Conservation (phyloP, 2,113 vertebrate genomes). For the Alectura lathami region DNA sequence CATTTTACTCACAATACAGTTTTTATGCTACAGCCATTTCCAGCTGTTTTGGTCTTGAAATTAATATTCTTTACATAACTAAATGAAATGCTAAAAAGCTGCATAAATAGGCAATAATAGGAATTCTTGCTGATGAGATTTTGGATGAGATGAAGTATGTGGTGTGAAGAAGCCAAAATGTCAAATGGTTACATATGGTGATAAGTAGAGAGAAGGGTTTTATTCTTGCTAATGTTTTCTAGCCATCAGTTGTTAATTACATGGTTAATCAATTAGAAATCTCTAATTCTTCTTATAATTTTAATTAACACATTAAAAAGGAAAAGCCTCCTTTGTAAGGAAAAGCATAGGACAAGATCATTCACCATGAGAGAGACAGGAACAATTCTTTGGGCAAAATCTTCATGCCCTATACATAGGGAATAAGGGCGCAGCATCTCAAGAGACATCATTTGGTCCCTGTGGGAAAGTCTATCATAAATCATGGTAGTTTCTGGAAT, state of each 20-base stretch:
- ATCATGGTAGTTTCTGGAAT: background rate
- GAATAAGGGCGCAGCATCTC: background rate
- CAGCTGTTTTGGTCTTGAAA: background rate
- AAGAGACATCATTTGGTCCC: background rate
- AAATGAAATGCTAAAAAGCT: slow-evolving; percentile 3
- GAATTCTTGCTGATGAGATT: background rate
- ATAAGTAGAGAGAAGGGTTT: background rate
- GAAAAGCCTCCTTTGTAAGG: background rate
- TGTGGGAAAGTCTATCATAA: background rate
- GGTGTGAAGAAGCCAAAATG: background rate
- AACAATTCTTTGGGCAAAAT: background rate
- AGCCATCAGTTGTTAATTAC: background rate
- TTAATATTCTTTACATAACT: slow-evolving; percentile 14
- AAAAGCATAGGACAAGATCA: background rate
- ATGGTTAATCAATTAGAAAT: background rate
- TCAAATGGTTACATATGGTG: background rate
- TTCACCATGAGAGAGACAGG: background rate
- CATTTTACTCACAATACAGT: background rate
- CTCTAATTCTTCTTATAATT: background rate
- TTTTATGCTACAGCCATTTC: background rate
- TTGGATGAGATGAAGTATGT: background rate
- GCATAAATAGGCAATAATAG: slow-evolving; percentile 1
- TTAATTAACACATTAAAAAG: background rate
- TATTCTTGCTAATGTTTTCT: background rate
- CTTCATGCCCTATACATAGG: background rate